Evolutionary conservation across 1,140 invertebrate species (phyloP).

Genomic region (Popillia japonica): DNA sequence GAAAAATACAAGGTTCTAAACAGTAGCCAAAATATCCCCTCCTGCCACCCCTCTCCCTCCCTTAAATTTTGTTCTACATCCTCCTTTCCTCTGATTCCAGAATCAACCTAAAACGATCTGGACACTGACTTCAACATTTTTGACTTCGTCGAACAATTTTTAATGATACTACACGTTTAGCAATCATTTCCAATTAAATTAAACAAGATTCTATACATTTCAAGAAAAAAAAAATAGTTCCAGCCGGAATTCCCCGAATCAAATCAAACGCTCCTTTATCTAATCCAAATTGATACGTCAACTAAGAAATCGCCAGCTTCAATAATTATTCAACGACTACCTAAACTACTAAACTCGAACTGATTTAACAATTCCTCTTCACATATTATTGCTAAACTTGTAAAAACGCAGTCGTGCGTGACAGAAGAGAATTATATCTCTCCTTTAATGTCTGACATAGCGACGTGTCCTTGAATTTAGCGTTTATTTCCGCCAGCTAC

Average conservation of each 20-base stretch:
- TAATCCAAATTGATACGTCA: too few species aligned
- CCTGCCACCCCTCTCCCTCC: too few species aligned
- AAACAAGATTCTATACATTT: too few species aligned
- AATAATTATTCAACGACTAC: neutral
- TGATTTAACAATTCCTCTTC: neutral
- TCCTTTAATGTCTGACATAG: neutral
- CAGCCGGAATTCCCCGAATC: neutral
- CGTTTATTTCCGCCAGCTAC: neutral
- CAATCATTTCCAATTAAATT: neutral
- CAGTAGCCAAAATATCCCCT: too few species aligned
- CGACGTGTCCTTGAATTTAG: constrained; percentile 23
- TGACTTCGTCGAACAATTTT: too few species aligned
- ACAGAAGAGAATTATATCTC: constrained; percentile 11
- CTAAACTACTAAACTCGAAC: neutral
- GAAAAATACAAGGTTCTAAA: too few species aligned
- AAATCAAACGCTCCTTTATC: neutral
- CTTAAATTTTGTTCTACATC: too few species aligned
- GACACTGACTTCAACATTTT: too few species aligned
- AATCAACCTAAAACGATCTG: too few species aligned
- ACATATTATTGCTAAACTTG: neutral
- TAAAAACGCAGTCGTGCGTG: neutral
- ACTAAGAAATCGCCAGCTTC: too few species aligned
- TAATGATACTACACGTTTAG: neutral
- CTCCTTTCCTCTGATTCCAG: too few species aligned
- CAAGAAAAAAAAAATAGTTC: neutral